Percentiles rank a stretch among this genome's conserved stretches.
Conservation (phyloP, 2,888 invertebrate species). For the Leucophenga montana region DNA sequence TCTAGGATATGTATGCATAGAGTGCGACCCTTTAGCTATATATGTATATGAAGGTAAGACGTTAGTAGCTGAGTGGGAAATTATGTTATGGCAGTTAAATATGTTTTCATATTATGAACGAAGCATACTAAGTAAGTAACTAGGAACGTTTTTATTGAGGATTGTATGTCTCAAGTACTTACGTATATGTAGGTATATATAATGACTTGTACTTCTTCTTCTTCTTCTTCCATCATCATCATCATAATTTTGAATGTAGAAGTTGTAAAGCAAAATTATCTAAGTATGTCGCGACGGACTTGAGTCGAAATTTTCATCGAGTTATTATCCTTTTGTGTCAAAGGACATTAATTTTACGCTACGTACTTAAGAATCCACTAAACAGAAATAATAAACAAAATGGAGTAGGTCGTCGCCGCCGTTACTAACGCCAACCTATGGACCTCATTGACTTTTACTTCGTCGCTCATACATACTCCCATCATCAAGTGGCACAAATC, state of each 20-base stretch:
- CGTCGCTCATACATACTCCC: not conserved
- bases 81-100: conserved; percentile 28
- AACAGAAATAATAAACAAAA: not conserved
- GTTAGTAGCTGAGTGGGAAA: conserved; percentile 3
- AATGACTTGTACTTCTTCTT: too few relatives aligned
- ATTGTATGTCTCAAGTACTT: too few relatives aligned
- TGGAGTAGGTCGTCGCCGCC: not conserved
- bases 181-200: too few relatives aligned
- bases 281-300: not conserved
- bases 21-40: too few relatives aligned
- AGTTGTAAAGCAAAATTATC: too few relatives aligned
- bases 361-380: conserved; percentile 1
- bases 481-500: conserved; percentile 24
- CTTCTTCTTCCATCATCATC: too few relatives aligned
- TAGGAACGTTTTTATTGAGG: not conserved
- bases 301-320: not conserved
- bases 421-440: not conserved
- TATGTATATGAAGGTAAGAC: not conserved
- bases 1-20: too few relatives aligned
- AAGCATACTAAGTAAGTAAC: conserved; percentile 17
- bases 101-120: conserved; percentile 20
- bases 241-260: too few relatives aligned
- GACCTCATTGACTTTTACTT: not conserved
- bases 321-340: not conserved
- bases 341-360: not conserved